Percentiles rank a stretch among this genome's conserved stretches.
phyloP scores from a whole-genome alignment of 2,797 vertebrate genomes.

The Aeoliscus strigatus region DNA sequence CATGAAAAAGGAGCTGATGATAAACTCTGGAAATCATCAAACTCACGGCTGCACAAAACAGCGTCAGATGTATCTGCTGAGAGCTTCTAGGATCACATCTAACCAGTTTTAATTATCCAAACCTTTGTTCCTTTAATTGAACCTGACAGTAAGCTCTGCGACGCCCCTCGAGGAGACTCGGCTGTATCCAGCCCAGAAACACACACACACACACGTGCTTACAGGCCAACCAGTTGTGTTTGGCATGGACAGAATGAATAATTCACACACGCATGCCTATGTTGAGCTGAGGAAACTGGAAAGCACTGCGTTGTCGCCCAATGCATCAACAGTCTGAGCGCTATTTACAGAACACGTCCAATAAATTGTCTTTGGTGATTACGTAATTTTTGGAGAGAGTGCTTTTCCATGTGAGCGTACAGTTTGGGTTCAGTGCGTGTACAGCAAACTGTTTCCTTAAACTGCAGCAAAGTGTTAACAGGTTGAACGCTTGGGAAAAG shows the following conservation, averaged over 20 bases:
- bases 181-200: constrained; percentile 37
- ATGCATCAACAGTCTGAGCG: constrained; percentile 28
- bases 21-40: constrained; percentile 26
- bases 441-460: constrained; percentile 18
- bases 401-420: constrained; percentile 41
- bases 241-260: constrained; percentile 12
- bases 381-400: constrained; percentile 31
- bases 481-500: constrained; percentile 8
- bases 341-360: constrained; percentile 21
- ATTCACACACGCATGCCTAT: constrained; percentile 20
- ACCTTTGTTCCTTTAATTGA: constrained; percentile 23
- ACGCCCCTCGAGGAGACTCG: constrained; percentile 19
- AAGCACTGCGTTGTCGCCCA: constrained; percentile 1
- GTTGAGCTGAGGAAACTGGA: constrained; percentile 24
- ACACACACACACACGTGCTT: constrained; percentile 25
- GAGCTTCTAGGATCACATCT: constrained; percentile 30
- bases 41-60: constrained; percentile 14
- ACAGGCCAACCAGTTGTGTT: constrained; percentile 14
- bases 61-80: constrained; percentile 23
- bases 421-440: constrained; percentile 17
- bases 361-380: constrained; percentile 39
- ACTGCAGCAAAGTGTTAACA: constrained; percentile 17
- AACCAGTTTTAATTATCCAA: constrained; percentile 42
- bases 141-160: constrained; percentile 19
- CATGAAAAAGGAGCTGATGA: constrained; percentile 24